Evolutionary conservation across 2,113 vertebrate species (phyloP).

Genomic region (Austrofundulus limnaeus): DNA sequence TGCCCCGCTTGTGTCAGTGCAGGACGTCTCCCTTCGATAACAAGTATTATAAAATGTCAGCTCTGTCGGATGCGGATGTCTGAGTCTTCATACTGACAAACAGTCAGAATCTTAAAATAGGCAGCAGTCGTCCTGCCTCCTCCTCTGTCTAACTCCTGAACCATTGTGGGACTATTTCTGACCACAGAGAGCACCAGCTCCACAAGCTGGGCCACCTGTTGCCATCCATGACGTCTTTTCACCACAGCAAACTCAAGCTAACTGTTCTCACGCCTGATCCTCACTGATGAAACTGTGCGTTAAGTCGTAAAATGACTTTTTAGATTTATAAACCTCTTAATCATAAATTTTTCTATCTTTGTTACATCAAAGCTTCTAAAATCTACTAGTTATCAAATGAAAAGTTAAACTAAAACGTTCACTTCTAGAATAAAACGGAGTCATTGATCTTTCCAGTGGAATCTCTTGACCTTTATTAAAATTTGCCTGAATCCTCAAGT

Average conservation of each 20-base stretch:
- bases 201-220: conserved; percentile 71
- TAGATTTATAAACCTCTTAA: no score
- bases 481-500: conserved; percentile 34
- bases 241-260: conserved; percentile 35
- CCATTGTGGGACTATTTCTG: conserved; percentile 78
- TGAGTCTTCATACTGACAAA: conserved; percentile 47
- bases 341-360: no score
- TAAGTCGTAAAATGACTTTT: not conserved
- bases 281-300: not conserved
- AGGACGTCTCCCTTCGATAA: not conserved
- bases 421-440: no score
- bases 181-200: conserved; percentile 49
- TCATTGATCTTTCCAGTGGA: conserved; percentile 28
- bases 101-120: conserved; percentile 68
- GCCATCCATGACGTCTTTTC: conserved; percentile 57
- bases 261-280: conserved; percentile 25
- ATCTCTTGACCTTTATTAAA: conserved; percentile 40
- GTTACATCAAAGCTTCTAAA: not conserved
- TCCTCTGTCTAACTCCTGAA: conserved; percentile 65
- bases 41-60: conserved; percentile 6
- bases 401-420: not conserved
- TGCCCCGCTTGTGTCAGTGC: not conserved
- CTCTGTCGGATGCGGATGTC: conserved; percentile 29
- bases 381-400: conserved; percentile 4
- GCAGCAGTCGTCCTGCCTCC: conserved; percentile 49